phyloP scores from a whole-genome alignment of 1,140 invertebrate genomes.

The Cydia splendana region DNA sequence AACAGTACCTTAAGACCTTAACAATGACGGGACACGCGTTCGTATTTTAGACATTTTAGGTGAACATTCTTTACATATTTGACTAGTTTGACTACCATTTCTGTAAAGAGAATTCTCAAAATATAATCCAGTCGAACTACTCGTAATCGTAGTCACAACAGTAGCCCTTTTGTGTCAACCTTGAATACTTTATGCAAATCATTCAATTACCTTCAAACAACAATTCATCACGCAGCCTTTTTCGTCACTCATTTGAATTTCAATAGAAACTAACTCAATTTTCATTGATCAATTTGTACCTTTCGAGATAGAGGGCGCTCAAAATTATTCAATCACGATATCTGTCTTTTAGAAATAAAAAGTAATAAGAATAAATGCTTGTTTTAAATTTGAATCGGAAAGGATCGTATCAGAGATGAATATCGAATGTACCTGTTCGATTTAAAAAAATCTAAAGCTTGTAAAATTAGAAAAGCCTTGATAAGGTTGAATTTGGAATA shows the following conservation, averaged over 20 bases:
- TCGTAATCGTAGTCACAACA: background rate
- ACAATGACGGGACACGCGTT: too few species aligned
- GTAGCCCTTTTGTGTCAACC: background rate
- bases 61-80: too few species aligned
- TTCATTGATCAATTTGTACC: conserved; percentile 18
- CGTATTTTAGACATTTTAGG: too few species aligned
- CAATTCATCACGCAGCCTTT: background rate
- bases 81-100: too few species aligned
- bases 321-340: background rate
- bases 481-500: too few species aligned
- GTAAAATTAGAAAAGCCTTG: too few species aligned
- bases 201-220: conserved; percentile 11
- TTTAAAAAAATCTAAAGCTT: too few species aligned
- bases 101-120: background rate
- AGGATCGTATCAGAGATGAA: too few species aligned
- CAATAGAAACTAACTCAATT: conserved; percentile 26
- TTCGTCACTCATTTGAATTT: conserved; percentile 22
- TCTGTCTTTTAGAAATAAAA: background rate
- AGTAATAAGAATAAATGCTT: background rate
- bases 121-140: background rate
- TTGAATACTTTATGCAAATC: background rate
- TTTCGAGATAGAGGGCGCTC: conserved; percentile 13
- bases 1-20: too few species aligned
- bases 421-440: too few species aligned
- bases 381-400: background rate